Evolutionary conservation across 2,888 invertebrate genomes (phyloP).

Genomic region (Erannis defoliaria): DNA sequence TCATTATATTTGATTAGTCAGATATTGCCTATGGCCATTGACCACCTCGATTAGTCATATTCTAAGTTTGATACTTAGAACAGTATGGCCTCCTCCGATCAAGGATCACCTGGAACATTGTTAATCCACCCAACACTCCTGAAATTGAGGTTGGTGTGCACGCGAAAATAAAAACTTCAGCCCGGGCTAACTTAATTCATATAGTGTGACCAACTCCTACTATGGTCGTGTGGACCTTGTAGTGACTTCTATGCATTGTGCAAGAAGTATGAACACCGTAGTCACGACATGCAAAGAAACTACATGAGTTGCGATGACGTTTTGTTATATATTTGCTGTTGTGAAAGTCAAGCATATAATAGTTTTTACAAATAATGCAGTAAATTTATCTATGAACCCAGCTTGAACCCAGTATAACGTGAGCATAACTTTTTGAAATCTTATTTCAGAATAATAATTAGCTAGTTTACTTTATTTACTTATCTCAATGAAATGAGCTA

Average conservation of each 20-base stretch:
- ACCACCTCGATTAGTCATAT: too few relatives aligned
- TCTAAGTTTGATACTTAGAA: too few relatives aligned
- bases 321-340: constrained; percentile 11
- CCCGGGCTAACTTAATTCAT: constrained; percentile 7
- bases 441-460: background rate
- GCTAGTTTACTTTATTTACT: background rate
- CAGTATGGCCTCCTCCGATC: too few relatives aligned
- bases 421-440: too few relatives aligned
- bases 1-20: too few relatives aligned
- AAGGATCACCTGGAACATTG: too few relatives aligned
- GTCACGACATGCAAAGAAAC: constrained; percentile 42
- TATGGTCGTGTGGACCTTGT: constrained; percentile 31
- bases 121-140: too few relatives aligned
- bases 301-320: constrained; percentile 1
- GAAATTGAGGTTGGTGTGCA: too few relatives aligned
- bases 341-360: background rate
- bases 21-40: too few relatives aligned
- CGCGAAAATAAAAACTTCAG: too few relatives aligned
- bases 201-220: constrained; percentile 24
- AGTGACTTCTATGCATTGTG: constrained; percentile 40
- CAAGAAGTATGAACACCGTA: constrained; percentile 35
- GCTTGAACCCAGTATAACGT: too few relatives aligned
- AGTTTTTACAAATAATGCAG: background rate
- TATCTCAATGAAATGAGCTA: too few relatives aligned
- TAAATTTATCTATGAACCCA: background rate